These are phyloP conservation scores for Drosophila melanica DNA, from an alignment of 1,140 invertebrate genomes.

Conservation along the genomic window DNA sequence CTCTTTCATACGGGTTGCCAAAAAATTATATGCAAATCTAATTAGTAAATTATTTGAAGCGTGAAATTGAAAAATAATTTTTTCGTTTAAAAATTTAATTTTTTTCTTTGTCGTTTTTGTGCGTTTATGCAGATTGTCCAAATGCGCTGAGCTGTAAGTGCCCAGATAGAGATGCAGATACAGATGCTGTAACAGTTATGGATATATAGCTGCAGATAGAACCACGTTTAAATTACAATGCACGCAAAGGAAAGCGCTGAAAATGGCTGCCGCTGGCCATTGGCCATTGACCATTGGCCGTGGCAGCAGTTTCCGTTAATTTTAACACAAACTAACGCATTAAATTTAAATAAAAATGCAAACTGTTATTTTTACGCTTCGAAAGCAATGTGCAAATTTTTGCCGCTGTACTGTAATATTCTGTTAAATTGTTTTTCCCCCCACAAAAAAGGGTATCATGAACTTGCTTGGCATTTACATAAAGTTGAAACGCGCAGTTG, in stretches of 20 bases:
- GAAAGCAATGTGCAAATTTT: constrained; percentile 19
- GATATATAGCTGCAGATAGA: constrained; percentile 12
- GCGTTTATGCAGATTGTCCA: constrained; percentile 71
- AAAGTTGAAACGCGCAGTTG: no score
- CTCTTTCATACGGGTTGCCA: constrained; percentile 56
- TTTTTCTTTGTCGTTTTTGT: constrained; percentile 36
- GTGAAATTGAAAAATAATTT: constrained; percentile 83
- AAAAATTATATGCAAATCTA: constrained; percentile 82
- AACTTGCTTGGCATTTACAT: background rate
- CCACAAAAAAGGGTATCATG: background rate
- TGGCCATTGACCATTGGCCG: constrained; percentile 16
- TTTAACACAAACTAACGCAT: constrained; percentile 63
- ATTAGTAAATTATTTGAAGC: constrained; percentile 83
- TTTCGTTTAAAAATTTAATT: constrained; percentile 37
- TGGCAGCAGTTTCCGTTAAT: constrained; percentile 51
- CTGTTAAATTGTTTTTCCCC: background rate
- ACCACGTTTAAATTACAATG: constrained; percentile 12
- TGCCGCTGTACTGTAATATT: background rate
- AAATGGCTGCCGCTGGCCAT: constrained; percentile 48
- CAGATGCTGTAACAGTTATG: constrained; percentile 18
- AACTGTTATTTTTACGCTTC: constrained; percentile 49
- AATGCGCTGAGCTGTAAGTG: constrained; percentile 73
- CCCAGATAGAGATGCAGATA: constrained; percentile 57
- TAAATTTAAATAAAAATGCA: constrained; percentile 45
- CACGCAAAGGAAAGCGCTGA: constrained; percentile 24